Evolutionary conservation across 2,113 vertebrate genomes (phyloP).

Genomic region (Alethe diademata): DNA sequence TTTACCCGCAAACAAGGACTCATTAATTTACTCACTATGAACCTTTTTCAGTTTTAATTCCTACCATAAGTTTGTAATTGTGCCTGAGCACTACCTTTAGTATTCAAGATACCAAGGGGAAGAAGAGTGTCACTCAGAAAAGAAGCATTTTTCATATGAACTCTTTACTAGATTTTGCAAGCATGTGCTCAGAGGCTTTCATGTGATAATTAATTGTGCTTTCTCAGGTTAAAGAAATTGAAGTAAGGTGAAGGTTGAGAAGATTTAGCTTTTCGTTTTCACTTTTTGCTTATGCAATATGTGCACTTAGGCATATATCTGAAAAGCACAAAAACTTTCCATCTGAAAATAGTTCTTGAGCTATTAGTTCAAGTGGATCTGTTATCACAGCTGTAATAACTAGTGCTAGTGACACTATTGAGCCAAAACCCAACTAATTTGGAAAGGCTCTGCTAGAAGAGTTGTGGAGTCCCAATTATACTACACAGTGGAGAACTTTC

Average conservation of each 20-base stretch:
- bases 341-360: neutral
- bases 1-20: neutral
- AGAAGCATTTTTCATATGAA: neutral
- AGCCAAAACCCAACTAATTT: neutral
- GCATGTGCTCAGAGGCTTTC: neutral
- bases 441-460: neutral
- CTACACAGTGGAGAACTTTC: neutral
- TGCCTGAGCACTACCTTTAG: neutral
- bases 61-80: neutral
- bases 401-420: neutral
- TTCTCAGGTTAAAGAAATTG: neutral
- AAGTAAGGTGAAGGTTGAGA: neutral
- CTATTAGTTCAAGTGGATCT: neutral
- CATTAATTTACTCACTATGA: neutral
- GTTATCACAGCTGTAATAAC: neutral
- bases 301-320: neutral
- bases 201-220: neutral
- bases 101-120: neutral
- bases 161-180: neutral
- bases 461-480: neutral
- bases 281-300: neutral
- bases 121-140: neutral
- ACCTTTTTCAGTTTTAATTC: neutral
- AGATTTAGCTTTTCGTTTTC: neutral
- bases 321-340: neutral